Evolutionary conservation across 2,888 invertebrate species (phyloP), one percentile per base, ranked within the genome.

Genomic region (Aricia artaxerxes): DNA sequence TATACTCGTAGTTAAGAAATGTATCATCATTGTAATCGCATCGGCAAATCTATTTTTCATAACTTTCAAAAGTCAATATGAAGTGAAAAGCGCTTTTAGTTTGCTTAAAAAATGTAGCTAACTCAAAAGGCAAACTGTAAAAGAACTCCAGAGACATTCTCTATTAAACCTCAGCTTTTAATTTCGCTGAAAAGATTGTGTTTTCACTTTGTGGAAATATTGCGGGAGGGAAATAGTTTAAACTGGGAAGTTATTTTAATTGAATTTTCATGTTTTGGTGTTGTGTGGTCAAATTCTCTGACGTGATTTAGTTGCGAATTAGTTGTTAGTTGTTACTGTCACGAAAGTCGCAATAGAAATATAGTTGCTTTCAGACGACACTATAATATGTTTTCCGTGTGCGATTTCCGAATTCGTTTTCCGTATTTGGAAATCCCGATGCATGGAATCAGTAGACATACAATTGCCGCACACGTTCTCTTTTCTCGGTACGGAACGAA

Each of bases 131-230:
- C 76, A 76, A 76, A 76, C 49, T 24, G 53, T 76, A 35, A 76
- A 76, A 76, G 57, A 76, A 76, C 76, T 76, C 53, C 57, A 57
- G 57, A 57, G 76, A 76, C 75, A 75, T 75, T 75, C 13, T 49
- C 76, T 24, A 53, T 75, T 40, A 75, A 75, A 49, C 75, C 31
- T 76, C 76, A 13, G 76, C 31, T 76, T 75, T 76, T 76, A 76
- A 76, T 76, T 57, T 76, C 53, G 73, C 73, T 31, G 57, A 76
- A 76, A 76, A 76, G 53, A 35, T 76, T 76, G 24, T 75, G n/a
- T 31, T 53, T 49, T 53, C 35, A 11, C 4, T 53, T 53, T 35
- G n/a, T 7, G 40, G 73, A 7, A 38, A 44, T 44, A 44, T n/a
- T 44, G 24, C n/a, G 73, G 16, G 7, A 38, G 35, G 5, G 13